Conservation (phyloP, 37 sponge, comb jelly and placozoan genomes). For the Amphimedon queenslandica region DNA sequence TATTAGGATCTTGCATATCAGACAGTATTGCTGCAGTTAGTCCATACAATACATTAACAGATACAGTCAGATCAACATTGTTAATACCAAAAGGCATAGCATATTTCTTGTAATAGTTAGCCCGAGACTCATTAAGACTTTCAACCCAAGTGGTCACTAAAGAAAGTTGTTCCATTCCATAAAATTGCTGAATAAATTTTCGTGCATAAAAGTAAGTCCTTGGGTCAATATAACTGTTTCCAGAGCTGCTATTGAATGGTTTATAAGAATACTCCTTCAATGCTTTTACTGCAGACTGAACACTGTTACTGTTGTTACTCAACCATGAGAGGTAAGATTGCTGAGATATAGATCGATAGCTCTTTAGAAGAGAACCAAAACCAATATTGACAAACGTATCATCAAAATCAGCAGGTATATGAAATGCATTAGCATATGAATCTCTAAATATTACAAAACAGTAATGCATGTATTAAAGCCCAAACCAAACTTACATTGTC, state of each 20-base stretch:
- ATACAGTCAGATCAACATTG: slow-evolving; percentile 50
- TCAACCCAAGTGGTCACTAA: slow-evolving; percentile 30
- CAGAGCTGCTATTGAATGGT: slow-evolving; percentile 10
- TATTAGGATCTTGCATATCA: neutral
- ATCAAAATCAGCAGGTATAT: slow-evolving; percentile 57
- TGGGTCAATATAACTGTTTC: slow-evolving; percentile 32
- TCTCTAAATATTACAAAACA: too few relatives aligned
- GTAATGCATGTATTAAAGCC: too few relatives aligned
- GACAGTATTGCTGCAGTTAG: slow-evolving; percentile 26
- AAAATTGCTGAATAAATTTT: slow-evolving; percentile 19
- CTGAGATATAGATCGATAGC: neutral
- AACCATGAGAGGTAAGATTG: slow-evolving; percentile 15
- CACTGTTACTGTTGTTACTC: slow-evolving; percentile 23
- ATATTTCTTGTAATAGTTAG: neutral
- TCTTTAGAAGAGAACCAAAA: slow-evolving; percentile 29
- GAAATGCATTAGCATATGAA: slow-evolving; percentile 9
- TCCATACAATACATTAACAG: slow-evolving; percentile 42
- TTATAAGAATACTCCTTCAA: slow-evolving; percentile 36
- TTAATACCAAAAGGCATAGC: slow-evolving; percentile 38
- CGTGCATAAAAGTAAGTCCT: slow-evolving; percentile 33
- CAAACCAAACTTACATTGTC: too few relatives aligned
- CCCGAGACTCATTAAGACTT: slow-evolving; percentile 23
- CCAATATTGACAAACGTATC: slow-evolving; percentile 62
- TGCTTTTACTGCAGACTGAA: neutral
- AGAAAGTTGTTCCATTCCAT: neutral